Base-by-base conservation (phyloP, 2,888 invertebrate genomes). In the Eupithecia tripunctaria region DNA sequence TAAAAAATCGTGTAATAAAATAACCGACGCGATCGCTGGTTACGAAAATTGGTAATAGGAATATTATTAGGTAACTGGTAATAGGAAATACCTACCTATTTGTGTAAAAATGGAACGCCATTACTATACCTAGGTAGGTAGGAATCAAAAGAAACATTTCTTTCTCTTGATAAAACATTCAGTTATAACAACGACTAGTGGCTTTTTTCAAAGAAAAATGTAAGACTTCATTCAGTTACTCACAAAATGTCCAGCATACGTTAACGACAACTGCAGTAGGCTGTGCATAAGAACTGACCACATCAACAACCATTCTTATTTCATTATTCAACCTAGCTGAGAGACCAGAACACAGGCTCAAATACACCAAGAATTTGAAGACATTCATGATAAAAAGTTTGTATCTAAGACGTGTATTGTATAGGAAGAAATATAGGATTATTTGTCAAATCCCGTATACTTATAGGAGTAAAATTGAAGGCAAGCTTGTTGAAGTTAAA, bases 171-270 rank as follows among this genome's bases (percentile, higher is more conserved):
- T 36, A 36, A 36, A 36, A 36, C 10, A 5, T 36, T 8, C 36
- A 36, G 5, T 36, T 36, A 14, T 38, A 38, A 38, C n/a, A n/a
- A n/a, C n/a, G n/a, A n/a, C n/a, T n/a, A n/a, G n/a, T n/a, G n/a
- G n/a, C n/a, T n/a, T n/a, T n/a, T n/a, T n/a, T n/a, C n/a, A 1
- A 38, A 32, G 12, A 32, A 7, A 29, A 29, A 5, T 14, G 7
- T 8, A 21, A 8, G 36, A 18, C n/a, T 36, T 36, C 4, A n/a
- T 51, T 4, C 36, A 36, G 8, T 5, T 8, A 85, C 88, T 89
- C 83, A 91, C 91, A 47, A n/a, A 78, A 65, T 38, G 77, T 80
- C 89, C 89, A 89, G 77, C 90, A 90, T 36, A 88, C 80, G 67
- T 83, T 80, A 21, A 86, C 86, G 10, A 84, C 71, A 3, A 90